Conservation (phyloP, 2,113 vertebrate genomes). For the Psammodynastes pulverulentus region DNA sequence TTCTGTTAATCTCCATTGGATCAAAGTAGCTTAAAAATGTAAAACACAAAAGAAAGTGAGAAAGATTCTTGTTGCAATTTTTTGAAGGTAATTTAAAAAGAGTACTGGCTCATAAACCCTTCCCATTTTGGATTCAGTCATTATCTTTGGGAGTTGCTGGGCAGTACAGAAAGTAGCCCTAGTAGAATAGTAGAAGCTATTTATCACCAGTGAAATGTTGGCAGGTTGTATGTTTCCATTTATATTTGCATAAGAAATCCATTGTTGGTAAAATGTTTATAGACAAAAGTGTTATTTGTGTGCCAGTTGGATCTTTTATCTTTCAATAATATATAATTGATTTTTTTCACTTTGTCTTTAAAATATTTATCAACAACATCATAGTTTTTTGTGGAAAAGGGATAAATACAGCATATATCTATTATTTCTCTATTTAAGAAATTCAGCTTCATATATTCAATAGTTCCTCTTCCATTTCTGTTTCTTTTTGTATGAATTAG, state of each 20-base stretch:
- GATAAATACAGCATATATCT: background rate
- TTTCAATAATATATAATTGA: background rate
- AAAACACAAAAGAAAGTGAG: background rate
- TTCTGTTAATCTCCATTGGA: constrained; percentile 29
- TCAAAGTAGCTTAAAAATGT: constrained; percentile 1
- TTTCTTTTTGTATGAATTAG: background rate
- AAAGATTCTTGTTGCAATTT: constrained; percentile 4
- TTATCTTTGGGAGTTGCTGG: background rate
- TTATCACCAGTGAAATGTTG: background rate
- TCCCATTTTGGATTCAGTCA: background rate
- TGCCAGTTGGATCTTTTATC: background rate
- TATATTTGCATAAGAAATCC: background rate
- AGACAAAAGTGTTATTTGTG: background rate
- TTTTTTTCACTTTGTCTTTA: background rate
- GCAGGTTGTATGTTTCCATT: background rate
- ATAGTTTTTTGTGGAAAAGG: background rate
- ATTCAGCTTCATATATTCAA: background rate
- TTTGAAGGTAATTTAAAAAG: background rate
- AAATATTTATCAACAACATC: background rate
- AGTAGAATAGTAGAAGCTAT: background rate
- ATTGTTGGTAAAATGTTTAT: background rate
- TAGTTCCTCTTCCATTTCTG: background rate
- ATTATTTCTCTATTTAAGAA: background rate
- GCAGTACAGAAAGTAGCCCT: background rate
- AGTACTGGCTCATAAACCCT: background rate